Base-by-base conservation (phyloP, 1,140 invertebrate genomes). In the Drosophila biarmipes region DNA sequence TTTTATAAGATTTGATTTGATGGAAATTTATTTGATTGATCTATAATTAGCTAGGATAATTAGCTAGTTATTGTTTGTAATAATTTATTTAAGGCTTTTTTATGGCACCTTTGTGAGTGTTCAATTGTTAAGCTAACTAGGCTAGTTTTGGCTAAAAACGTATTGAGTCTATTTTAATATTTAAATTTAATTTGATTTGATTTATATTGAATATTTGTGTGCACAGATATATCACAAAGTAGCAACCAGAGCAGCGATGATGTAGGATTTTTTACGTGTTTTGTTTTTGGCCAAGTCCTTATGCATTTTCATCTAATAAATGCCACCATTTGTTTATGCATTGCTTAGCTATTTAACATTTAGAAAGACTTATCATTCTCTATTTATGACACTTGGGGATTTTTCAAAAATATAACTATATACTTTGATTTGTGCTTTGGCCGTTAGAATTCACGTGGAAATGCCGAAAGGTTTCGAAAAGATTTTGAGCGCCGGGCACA, bases 261-360 rank as follows among this genome's bases (percentile, higher is more conserved):
- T 55, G 15, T 46, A 72, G 56, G 79, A 79, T 91, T 91, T 91
- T 86, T 91, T 91, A 69, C 89, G 84, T 56, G 89, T 86, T 82
- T 91, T 91, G 80, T 91, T 91, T 72, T 91, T 91, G 73, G 89
- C 72, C 69, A 91, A 61, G 73, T 91, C 80, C 76, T 91, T 91
- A 91, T 91, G 84, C 89, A 91, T 91, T 91, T 91, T 91, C 82
- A 91, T 91, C 66, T 80, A 63, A 54, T 86, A 68, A 61, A 80
- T 80, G 73, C 73, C 55, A 72, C 68, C 57, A 89, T 80, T 80
- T 63, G 35, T 40, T 80, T 45, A 29, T 35, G 63, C 82, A 86
- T 86, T 59, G 27, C 49, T 37, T 52, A 55, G 31, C 27, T 67
- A 51, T 31, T 64, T 45, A 45, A 34, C 8, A 68, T 45, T 67